Percentiles rank a stretch among this genome's conserved stretches.
Conservation (phyloP, 2,888 invertebrate species). For the Lithophane ornitopus region DNA sequence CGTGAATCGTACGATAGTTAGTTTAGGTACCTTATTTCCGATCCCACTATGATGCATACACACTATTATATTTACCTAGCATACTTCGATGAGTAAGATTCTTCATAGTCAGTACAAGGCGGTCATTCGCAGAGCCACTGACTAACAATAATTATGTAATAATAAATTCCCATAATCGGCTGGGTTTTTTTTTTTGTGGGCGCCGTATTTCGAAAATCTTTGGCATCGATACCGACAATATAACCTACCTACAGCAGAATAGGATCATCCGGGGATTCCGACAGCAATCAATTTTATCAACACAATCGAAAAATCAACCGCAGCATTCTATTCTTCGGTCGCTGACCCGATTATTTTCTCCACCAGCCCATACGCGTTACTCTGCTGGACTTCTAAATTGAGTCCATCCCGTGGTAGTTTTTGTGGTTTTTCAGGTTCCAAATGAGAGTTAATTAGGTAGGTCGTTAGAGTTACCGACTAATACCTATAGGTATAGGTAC, state of each 20-base stretch:
- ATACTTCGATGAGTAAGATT: conserved; percentile 37
- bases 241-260: background rate
- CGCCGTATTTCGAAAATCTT: conserved; percentile 18
- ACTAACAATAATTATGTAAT: conserved; percentile 55
- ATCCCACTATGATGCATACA: conserved; percentile 14
- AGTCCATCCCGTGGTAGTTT: background rate
- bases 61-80: background rate
- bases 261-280: background rate
- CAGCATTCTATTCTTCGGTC: background rate
- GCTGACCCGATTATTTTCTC: background rate
- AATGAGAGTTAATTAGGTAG: background rate
- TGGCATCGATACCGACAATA: background rate
- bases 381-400: background rate
- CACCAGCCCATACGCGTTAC: background rate
- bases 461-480: background rate
- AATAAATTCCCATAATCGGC: conserved; percentile 41
- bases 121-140: conserved; percentile 21
- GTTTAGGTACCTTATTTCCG: background rate
- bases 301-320: background rate
- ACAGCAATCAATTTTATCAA: background rate
- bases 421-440: background rate
- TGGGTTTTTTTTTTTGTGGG: conserved; percentile 46
- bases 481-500: background rate
- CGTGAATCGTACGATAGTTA: background rate
- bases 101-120: conserved; percentile 31